phyloP scores from a whole-genome alignment of 1,140 invertebrate genomes.

The Aphelenchoides avenae region DNA sequence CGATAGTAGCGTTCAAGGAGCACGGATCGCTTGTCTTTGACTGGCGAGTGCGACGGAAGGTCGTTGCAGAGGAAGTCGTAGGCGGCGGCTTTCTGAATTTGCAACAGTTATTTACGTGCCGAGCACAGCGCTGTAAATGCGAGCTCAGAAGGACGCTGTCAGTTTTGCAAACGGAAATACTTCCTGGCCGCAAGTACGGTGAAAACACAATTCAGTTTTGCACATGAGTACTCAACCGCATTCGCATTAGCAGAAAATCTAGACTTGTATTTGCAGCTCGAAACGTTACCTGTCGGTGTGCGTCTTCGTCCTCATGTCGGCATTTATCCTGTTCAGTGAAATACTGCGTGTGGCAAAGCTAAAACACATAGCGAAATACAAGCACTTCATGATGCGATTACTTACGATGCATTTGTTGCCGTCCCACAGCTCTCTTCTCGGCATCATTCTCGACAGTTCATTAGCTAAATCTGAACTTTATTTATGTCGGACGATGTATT shows the following conservation, averaged over 20 bases:
- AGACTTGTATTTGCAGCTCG: neutral
- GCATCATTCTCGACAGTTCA: too few species aligned
- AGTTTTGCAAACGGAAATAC: neutral
- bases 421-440: too few species aligned
- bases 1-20: conserved; percentile 22
- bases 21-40: conserved; percentile 8
- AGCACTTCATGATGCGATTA: too few species aligned
- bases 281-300: conserved; percentile 23
- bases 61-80: conserved; percentile 27
- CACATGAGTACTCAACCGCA: too few species aligned
- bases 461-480: too few species aligned
- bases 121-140: conserved; percentile 5
- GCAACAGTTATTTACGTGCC: conserved; percentile 15
- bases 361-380: too few species aligned
- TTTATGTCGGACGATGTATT: too few species aligned
- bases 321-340: conserved; percentile 25
- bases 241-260: conserved; percentile 5
- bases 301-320: conserved; percentile 23
- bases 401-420: too few species aligned
- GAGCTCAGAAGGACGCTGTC: neutral
- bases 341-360: conserved; percentile 27
- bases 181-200: neutral
- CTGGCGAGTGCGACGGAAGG: conserved; percentile 22
- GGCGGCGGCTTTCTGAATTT: conserved; percentile 30
- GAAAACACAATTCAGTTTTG: neutral